phyloP scores from a whole-genome alignment of 2,888 invertebrate species.

The Matsumyia berberina region DNA sequence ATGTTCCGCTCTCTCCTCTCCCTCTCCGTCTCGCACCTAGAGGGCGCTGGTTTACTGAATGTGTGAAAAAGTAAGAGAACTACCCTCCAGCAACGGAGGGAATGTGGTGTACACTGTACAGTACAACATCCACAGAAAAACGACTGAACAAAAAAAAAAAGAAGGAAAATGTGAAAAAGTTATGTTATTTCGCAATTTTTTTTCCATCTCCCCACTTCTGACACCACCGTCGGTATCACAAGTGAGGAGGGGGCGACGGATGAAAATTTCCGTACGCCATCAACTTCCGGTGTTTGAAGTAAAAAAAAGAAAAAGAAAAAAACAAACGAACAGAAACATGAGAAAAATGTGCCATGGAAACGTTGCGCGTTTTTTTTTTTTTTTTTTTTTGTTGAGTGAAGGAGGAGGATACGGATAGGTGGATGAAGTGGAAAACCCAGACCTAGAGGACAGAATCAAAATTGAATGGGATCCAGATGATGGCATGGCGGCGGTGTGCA shows the following conservation, averaged over 20 bases:
- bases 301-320: slow-evolving; percentile 29
- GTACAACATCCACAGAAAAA: slow-evolving; percentile 13
- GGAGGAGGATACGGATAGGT: neutral
- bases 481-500: slow-evolving; percentile 27
- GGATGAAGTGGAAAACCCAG: slow-evolving; percentile 11
- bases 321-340: slow-evolving; percentile 10
- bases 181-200: slow-evolving; percentile 69
- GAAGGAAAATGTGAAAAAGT: slow-evolving; percentile 54
- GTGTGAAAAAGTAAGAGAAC: slow-evolving; percentile 63
- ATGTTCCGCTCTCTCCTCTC: slow-evolving; percentile 30
- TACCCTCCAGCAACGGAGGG: slow-evolving; percentile 7
- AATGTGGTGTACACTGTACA: neutral
- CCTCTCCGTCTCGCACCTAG: neutral
- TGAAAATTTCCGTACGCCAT: slow-evolving; percentile 71
- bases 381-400: too few relatives aligned
- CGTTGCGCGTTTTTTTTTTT: slow-evolving; percentile 1
- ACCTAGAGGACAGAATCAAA: slow-evolving; percentile 47
- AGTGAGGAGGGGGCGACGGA: slow-evolving; percentile 5
- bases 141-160: slow-evolving; percentile 14
- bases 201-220: neutral
- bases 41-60: slow-evolving; percentile 62
- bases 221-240: neutral
- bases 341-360: slow-evolving; percentile 62
- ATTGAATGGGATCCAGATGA: slow-evolving; percentile 51
- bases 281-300: slow-evolving; percentile 73